Base-by-base conservation (phyloP, 2,113 vertebrate genomes). In the Acinonyx jubatus region DNA sequence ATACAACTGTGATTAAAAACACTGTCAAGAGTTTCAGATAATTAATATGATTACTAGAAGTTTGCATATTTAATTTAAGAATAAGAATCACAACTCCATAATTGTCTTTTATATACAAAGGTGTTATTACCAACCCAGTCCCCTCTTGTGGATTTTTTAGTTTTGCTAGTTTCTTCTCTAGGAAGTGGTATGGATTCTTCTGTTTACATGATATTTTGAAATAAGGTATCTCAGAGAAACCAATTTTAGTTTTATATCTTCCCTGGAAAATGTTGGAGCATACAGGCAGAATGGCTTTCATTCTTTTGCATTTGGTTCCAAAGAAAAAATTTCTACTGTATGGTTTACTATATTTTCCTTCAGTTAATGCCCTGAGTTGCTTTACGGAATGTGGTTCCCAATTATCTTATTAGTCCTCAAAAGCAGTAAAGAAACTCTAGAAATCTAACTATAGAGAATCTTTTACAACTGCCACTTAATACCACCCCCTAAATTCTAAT, bases 401-500 rank as follows among this genome's bases (percentile, higher is more conserved):
- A 4, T 65, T 90, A 87, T 73, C 68, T 74, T 69, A 74, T 74
- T 78, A 85, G 73, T 52, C 63, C 33, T 79, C 1, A 4, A 94
- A 97, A 92, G 36, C 57, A 80, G 9, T 52, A 78, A 94, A 66
- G 82, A 96, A 94, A 83, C 52, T 36, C 57, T 36, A 71, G 45
- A 71, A 91, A 84, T 91, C 33, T 76, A 36, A 90, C 48, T 84
- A 18, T 16, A 76, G 69, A 84, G 45, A 94, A 73, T 92, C 55
- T 65, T 96, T 89, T 86, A 68, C 16, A 93, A 85, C 57, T 94
- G 71, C 41, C 91, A 68, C 14, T 68, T 80, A 76, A 83, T 84
- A 83, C 63, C 79, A 89, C 33, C 61, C 78, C 92, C 55, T 11
- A 93, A 55, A 66, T 68, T 96, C 61, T 96, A 88, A 57, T 57